Evolutionary conservation across 1,140 invertebrate species (phyloP), one percentile per base, ranked within the genome.

Genomic region (Ylistrum balloti): DNA sequence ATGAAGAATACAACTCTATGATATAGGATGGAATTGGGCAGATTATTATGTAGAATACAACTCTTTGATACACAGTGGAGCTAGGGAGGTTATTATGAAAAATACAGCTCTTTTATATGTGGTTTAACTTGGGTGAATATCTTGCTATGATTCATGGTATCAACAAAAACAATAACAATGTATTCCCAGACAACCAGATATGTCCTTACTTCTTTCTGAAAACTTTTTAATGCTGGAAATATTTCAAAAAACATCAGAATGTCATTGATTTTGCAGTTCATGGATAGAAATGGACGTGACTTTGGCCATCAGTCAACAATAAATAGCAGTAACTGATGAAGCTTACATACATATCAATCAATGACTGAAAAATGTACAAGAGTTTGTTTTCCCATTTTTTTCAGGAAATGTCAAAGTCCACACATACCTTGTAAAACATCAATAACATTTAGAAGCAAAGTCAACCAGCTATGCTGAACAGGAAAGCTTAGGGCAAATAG

Each of bases 211-310:
- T 74, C 17, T n/a, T n/a, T n/a, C 56, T 74, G n/a, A n/a, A 74
- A 74, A 74, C 56, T 28, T 74, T 28, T 74, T 5, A 74, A 74
- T 28, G n/a, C 17, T 74, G 56, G 56, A 74, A 74, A 74, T 28
- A 74, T 28, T 74, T 74, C 56, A 74, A 74, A n/a, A n/a, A 74
- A 74, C 56, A n/a, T 74, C n/a, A 74, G 22, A 74, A 74, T 74
- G 56, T 28, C n/a, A 74, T 74, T 74, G 56, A 74, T 74, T 74
- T 74, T 74, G 17, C 56, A 17, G 56, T 74, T 5, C 7, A 74
- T 74, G 17, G 22, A 74, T 28, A 74, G n/a, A 74, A 45, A 45
- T 45, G 41, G 41, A 74, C 28, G 56, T 74, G 56, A 74, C 56
- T 28, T 5, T 1, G 5, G 56, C 56, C 17, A 74, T 74, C 56